These are phyloP conservation scores for Frankliniella intonsa DNA, from an alignment of 2,888 invertebrate species.

Conservation along the genomic window DNA sequence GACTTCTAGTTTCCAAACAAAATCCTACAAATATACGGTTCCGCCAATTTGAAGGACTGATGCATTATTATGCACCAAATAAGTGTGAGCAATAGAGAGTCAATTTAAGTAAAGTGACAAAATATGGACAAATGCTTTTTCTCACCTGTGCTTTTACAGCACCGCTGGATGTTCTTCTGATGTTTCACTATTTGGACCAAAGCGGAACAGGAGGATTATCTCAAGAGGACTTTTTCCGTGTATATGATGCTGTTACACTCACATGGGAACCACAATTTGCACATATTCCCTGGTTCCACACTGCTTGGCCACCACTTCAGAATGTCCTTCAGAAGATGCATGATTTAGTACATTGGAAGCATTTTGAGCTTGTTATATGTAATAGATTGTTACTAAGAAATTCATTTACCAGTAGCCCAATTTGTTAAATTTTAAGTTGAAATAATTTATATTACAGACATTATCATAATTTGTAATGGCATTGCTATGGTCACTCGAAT, in stretches of 20 bases:
- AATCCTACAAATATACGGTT: constrained; percentile 64
- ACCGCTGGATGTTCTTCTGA: constrained; percentile 67
- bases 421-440: constrained; percentile 32
- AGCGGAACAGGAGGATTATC: constrained; percentile 62
- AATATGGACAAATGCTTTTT: constrained; percentile 11
- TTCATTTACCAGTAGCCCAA: constrained; percentile 31
- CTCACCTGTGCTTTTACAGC: constrained; percentile 48
- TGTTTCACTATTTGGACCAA: constrained; percentile 73
- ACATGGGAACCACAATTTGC: constrained; percentile 69
- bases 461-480: constrained; percentile 68
- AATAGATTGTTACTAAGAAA: constrained; percentile 43
- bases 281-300: constrained; percentile 69
- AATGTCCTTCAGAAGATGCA: constrained; percentile 58
- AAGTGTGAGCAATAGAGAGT: constrained; percentile 52
- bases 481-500: constrained; percentile 69
- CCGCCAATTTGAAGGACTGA: constrained; percentile 73
- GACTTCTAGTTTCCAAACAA: constrained; percentile 71
- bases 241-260: constrained; percentile 67
- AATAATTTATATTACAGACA: constrained; percentile 52
- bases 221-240: constrained; percentile 65
- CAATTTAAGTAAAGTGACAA: constrained; percentile 27
- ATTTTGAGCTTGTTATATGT: constrained; percentile 71
- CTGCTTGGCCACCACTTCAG: constrained; percentile 57
- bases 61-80: constrained; percentile 71
- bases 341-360: constrained; percentile 61